Evolutionary conservation across 2,113 vertebrate species (phyloP), one percentile per base, ranked within the genome.

Genomic region (Hemichromis elongatus): DNA sequence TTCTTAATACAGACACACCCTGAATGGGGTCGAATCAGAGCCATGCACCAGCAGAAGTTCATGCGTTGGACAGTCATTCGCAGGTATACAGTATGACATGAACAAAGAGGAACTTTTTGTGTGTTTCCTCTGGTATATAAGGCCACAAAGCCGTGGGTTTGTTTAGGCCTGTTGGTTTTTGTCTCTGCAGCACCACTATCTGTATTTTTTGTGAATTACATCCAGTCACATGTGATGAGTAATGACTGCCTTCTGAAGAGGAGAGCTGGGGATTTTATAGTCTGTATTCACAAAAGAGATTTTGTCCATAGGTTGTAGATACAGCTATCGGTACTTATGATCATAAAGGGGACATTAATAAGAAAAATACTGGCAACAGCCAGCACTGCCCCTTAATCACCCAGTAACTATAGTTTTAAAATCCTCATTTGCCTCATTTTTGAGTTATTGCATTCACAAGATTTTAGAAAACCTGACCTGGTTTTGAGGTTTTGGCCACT

Each of bases 141-240:
- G 9, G 16, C 5, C 77, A 55, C 52, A 19, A 18, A 35, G 28
- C 45, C 10, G 42, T 5, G 16, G 28, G 53, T 10, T 19, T 11
- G 18, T 70, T 55, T 6, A 3, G 3, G 7, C 3, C 16, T 3
- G 66, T 3, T 52, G n/a, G 30, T 73, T 19, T 10, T n/a, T 33
- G 55, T 42, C 45, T 50, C 77, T 40, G 21, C 19, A 86, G 91
- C 88, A 19, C 91, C 88, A 19, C 90, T 8, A 4, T 55, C 75
- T 93, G 92, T 73, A 53, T 2, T 2, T 1, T 82, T 21, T 50
- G n/a, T 11, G 87, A 83, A 91, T 70, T 89, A 56, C 93, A 92
- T 16, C 28, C 28, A 54, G 61, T 55, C 28, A 42, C 30, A 24
- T 33, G 24, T 70, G 3, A 40, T 28, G 5, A 56, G 26, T 19